phyloP scores from a whole-genome alignment of 1,140 invertebrate species.

The Drosophila takahashii region DNA sequence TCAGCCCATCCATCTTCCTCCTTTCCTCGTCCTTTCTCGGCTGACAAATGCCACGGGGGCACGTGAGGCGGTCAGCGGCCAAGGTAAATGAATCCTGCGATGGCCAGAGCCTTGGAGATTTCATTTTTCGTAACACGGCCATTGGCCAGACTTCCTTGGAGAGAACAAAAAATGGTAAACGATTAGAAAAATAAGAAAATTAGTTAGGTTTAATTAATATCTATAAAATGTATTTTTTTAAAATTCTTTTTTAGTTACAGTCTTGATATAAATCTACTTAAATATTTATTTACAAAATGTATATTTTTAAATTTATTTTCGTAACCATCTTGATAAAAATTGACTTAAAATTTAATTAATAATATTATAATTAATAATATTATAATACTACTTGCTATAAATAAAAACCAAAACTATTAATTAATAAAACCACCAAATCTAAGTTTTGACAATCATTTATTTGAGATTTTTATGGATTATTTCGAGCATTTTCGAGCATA shows the following conservation, averaged over 20 bases:
- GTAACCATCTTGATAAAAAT: too few species aligned
- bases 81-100: neutral
- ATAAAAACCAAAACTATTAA: neutral
- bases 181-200: too few species aligned
- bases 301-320: too few species aligned
- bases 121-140: neutral
- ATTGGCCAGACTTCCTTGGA: neutral
- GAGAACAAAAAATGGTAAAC: too few species aligned
- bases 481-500: neutral
- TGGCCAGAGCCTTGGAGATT: slow-evolving; percentile 1
- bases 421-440: neutral
- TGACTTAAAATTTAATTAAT: too few species aligned
- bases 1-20: slow-evolving; percentile 27
- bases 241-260: too few species aligned
- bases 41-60: slow-evolving; percentile 60
- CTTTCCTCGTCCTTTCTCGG: neutral
- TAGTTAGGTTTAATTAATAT: too few species aligned
- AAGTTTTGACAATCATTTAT: neutral
- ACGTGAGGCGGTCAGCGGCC: slow-evolving; percentile 42
- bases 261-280: too few species aligned
- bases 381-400: too few species aligned
- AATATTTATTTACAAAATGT: too few species aligned
- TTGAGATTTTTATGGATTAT: slow-evolving; percentile 1
- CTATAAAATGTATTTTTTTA: too few species aligned
- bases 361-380: too few species aligned